Percentiles rank a stretch among this genome's conserved stretches.
Conservation (phyloP, 2,797 vertebrate species). For the Thripadectes ignobilis region DNA sequence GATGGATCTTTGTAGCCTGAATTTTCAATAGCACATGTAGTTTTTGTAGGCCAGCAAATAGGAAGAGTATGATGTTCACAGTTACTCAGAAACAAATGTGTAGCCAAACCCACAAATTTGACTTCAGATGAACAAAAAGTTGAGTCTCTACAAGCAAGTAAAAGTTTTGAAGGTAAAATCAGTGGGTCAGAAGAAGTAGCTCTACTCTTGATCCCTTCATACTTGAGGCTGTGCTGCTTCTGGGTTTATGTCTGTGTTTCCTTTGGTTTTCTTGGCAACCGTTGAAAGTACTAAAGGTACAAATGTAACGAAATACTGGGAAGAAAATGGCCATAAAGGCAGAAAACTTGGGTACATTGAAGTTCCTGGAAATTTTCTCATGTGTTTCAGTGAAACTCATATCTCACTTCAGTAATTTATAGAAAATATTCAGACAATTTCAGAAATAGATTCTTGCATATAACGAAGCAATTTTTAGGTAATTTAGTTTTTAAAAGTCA, state of each 20-base stretch:
- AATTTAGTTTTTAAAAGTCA: conserved; percentile 6
- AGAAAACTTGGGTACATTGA: background rate
- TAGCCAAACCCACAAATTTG: background rate
- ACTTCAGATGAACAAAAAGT: background rate
- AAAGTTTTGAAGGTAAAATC: background rate
- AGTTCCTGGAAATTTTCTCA: background rate
- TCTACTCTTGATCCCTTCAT: background rate
- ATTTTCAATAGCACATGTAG: background rate
- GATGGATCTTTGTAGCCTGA: background rate
- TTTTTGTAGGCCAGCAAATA: background rate
- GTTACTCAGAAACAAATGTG: background rate
- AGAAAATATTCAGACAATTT: conserved; percentile 6
- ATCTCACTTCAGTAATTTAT: background rate
- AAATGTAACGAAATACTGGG: background rate
- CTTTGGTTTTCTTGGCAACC: background rate
- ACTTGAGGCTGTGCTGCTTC: background rate
- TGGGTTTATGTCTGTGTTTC: background rate
- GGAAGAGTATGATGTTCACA: background rate
- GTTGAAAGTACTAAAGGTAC: background rate
- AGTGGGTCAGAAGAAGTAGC: background rate
- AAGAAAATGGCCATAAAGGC: background rate
- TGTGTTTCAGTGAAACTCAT: background rate
- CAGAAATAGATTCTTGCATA: conserved; percentile 10
- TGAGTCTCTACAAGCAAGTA: background rate
- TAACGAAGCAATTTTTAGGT: background rate